A percentile compares a stretch with the other conserved stretches of the same genome.
Evolutionary conservation across 2,113 vertebrate genomes (phyloP).

Genomic region (Strigops habroptila): DNA sequence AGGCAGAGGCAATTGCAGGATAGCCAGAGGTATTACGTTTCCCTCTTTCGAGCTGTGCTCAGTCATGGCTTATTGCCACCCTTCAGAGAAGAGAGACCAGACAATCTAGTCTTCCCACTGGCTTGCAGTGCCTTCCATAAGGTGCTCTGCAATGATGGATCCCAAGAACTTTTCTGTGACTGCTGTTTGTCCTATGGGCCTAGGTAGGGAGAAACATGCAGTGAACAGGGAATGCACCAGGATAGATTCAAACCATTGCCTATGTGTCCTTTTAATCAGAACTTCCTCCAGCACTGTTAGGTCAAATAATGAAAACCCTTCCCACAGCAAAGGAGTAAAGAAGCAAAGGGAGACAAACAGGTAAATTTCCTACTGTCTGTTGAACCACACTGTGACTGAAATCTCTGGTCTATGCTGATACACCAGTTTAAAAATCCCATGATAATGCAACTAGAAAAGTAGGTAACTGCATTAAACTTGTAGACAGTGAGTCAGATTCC

Average conservation of each 20-base stretch:
- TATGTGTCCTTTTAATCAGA: background rate
- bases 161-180: background rate
- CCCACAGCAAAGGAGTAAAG: background rate
- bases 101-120: background rate
- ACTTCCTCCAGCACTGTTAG: background rate
- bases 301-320: background rate
- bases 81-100: background rate
- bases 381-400: background rate
- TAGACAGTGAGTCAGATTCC: background rate
- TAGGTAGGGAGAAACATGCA: background rate
- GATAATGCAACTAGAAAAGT: background rate
- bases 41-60: background rate
- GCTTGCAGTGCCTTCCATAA: background rate
- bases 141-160: background rate
- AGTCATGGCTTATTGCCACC: background rate
- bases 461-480: background rate
- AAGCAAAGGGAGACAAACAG: background rate
- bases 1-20: background rate
- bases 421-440: background rate
- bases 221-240: background rate
- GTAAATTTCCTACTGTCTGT: background rate
- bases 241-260: background rate
- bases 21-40: background rate
- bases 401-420: background rate
- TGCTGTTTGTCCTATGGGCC: background rate